These are phyloP conservation scores for Dipodomys merriami DNA, from an alignment of 2,113 vertebrate species.

Conservation along the genomic window DNA sequence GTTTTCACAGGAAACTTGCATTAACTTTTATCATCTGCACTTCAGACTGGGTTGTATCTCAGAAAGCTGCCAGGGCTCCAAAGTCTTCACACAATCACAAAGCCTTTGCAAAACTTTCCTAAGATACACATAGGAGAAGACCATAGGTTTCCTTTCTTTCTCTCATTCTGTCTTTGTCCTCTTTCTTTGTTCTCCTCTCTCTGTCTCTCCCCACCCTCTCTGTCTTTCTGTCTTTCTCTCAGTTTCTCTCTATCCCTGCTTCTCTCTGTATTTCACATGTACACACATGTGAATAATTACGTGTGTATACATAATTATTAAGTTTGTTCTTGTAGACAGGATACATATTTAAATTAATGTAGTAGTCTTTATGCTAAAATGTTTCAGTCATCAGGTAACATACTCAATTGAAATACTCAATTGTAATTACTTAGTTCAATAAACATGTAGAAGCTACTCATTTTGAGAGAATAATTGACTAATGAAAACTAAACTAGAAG, in stretches of 20 bases:
- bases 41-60: neutral
- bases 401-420: neutral
- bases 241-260: neutral
- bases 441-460: neutral
- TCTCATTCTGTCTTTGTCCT: neutral
- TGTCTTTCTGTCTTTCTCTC: neutral
- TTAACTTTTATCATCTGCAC: conserved; percentile 23
- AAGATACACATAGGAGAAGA: neutral
- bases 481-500: neutral
- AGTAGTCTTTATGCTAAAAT: conserved; percentile 28
- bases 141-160: neutral
- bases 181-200: neutral
- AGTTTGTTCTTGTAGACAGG: neutral
- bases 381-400: neutral
- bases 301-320: neutral
- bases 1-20: conserved; percentile 52
- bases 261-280: no score
- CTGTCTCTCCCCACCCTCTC: neutral
- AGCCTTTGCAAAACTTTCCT: neutral
- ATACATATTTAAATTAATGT: neutral
- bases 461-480: neutral
- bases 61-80: neutral
- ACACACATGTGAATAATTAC: no score
- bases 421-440: conserved; percentile 17
- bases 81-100: neutral